phyloP scores from a whole-genome alignment of 1,140 invertebrate genomes.

The Magallana angulata region DNA sequence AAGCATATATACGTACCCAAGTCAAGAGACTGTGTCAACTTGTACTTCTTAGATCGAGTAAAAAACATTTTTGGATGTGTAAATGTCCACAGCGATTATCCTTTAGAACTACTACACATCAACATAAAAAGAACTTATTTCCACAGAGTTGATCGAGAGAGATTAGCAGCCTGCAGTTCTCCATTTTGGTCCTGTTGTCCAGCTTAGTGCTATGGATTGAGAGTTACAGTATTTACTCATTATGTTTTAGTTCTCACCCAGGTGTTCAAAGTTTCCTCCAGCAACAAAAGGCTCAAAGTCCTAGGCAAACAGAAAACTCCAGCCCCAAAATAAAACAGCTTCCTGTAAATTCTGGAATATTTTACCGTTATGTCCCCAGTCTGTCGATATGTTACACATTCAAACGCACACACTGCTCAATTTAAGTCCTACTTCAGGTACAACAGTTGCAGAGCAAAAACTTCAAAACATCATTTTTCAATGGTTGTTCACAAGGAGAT shows the following conservation, averaged over 20 bases:
- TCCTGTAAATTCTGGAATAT: background rate
- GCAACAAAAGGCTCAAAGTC: background rate
- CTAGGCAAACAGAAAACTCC: background rate
- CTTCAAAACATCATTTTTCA: background rate
- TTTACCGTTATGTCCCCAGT: too few species aligned
- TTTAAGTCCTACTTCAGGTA: background rate
- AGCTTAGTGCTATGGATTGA: background rate
- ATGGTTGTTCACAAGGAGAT: constrained; percentile 17
- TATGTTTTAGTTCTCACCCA: constrained; percentile 4
- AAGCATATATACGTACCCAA: background rate
- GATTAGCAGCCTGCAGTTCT: too few species aligned
- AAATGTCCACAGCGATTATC: background rate
- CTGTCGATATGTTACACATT: too few species aligned
- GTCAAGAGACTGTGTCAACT: constrained; percentile 7
- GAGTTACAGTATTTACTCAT: constrained; percentile 1
- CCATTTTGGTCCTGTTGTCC: background rate
- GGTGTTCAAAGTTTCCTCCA: constrained; percentile 1
- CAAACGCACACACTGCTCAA: background rate
- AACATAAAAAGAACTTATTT: background rate
- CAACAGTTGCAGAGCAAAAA: background rate
- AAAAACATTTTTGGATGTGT: background rate
- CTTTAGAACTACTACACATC: background rate
- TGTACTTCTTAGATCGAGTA: constrained; percentile 8
- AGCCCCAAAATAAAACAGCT: background rate
- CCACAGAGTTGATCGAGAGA: too few species aligned